Percentiles rank a stretch among this genome's conserved stretches.
These are phyloP conservation scores for Ornithorhynchus anatinus DNA, from an alignment of 2,113 vertebrate species.

Conservation along the genomic window DNA sequence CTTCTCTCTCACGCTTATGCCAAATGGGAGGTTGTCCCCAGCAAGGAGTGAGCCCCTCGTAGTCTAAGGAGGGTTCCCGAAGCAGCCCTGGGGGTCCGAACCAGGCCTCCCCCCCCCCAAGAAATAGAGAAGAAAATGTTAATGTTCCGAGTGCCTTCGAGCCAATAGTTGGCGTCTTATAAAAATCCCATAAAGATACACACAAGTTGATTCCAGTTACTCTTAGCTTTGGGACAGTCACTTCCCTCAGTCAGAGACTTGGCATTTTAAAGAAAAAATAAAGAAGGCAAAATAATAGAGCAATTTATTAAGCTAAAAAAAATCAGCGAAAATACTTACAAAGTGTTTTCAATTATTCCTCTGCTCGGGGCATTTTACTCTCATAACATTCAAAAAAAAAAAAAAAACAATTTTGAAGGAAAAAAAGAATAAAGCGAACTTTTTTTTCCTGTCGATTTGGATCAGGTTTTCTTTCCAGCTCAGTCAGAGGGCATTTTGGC, in stretches of 20 bases:
- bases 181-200: constrained; percentile 36
- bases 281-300: constrained; percentile 42
- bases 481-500: constrained; percentile 51
- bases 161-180: constrained; percentile 53
- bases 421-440: neutral
- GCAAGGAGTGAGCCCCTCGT: no score
- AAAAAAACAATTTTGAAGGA: constrained; percentile 22
- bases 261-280: constrained; percentile 37
- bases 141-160: constrained; percentile 13
- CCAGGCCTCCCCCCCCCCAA: no score
- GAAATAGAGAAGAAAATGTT: no score
- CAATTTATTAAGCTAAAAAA: constrained; percentile 32
- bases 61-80: constrained; percentile 1
- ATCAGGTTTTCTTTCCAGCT: constrained; percentile 68
- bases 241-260: constrained; percentile 41
- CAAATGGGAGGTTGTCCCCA: constrained; percentile 43
- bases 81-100: no score
- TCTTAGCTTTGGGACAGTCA: constrained; percentile 20
- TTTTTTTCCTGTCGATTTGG: constrained; percentile 39
- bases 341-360: constrained; percentile 66
- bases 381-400: constrained; percentile 39
- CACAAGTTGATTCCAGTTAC: constrained; percentile 35
- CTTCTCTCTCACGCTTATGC: constrained; percentile 41
- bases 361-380: constrained; percentile 57
- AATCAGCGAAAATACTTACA: constrained; percentile 76